Percentiles rank a stretch among this genome's conserved stretches.
Conservation (phyloP, 1,140 invertebrate species). For the Drosophila burlai region DNA sequence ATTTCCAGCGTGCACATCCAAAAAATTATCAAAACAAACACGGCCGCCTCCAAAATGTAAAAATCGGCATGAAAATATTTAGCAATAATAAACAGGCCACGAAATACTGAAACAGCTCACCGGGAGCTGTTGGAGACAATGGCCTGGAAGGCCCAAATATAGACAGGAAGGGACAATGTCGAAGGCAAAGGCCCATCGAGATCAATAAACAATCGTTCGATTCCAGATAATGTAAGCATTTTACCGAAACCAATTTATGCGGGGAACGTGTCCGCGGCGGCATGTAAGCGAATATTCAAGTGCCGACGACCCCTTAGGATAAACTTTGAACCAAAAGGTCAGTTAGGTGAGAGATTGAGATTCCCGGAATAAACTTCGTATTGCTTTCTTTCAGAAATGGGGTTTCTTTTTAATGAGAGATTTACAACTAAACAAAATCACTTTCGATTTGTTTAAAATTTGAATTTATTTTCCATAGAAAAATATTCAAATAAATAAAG, state of each 20-base stretch:
- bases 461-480: neutral
- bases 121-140: slow-evolving; percentile 18
- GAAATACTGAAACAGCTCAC: slow-evolving; percentile 52
- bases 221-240: slow-evolving; percentile 20
- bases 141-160: neutral
- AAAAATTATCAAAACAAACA: slow-evolving; percentile 77
- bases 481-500: slow-evolving; percentile 3
- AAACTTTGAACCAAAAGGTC: slow-evolving; percentile 28
- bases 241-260: slow-evolving; percentile 29
- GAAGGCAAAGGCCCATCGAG: slow-evolving; percentile 45
- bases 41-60: slow-evolving; percentile 53
- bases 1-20: slow-evolving; percentile 29
- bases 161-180: slow-evolving; percentile 7
- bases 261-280: slow-evolving; percentile 19
- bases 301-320: slow-evolving; percentile 33
- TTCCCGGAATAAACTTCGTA: slow-evolving; percentile 1
- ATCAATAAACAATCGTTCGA: slow-evolving; percentile 63
- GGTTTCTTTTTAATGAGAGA: slow-evolving; percentile 2
- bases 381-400: neutral
- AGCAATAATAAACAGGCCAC: slow-evolving; percentile 67
- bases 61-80: slow-evolving; percentile 71
- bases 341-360: neutral
- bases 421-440: neutral
- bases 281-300: slow-evolving; percentile 33
- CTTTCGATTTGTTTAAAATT: neutral